phyloP scores from a whole-genome alignment of 2,113 vertebrate species.

The Alaudala cheleensis region DNA sequence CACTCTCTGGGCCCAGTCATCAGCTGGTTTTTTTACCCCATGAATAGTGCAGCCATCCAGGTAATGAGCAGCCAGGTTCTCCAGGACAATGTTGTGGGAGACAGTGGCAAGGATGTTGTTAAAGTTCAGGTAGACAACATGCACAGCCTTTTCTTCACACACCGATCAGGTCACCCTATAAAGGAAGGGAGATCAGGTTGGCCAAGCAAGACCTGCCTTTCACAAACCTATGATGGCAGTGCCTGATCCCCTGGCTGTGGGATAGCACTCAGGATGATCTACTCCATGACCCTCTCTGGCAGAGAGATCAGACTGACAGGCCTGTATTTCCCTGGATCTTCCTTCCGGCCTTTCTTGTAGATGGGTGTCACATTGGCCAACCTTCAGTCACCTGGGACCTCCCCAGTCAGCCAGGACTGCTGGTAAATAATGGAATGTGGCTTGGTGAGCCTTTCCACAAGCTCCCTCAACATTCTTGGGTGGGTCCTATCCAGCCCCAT shows the following conservation, averaged over 20 bases:
- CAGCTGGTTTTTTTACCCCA: rapidly evolving
- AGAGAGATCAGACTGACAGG: not conserved
- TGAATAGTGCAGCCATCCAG: too few relatives aligned
- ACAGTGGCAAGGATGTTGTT: not conserved
- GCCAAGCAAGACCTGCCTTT: not conserved
- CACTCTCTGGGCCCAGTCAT: not conserved
- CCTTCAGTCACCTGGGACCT: not conserved
- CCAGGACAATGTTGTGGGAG: not conserved
- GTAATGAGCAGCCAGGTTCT: not conserved
- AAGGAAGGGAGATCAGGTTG: not conserved
- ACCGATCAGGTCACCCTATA: rapidly evolving
- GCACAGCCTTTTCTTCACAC: not conserved
- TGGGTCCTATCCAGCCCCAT: not conserved
- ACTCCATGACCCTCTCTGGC: not conserved
- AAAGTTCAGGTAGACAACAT: not conserved
- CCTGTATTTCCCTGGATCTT: not conserved
- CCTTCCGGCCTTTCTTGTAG: not conserved
- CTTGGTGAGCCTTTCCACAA: not conserved
- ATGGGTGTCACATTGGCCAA: rapidly evolving
- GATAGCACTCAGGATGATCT: not conserved
- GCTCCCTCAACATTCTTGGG: not conserved
- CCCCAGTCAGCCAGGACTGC: not conserved
- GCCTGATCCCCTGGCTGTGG: not conserved
- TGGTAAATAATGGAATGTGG: not conserved
- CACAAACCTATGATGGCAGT: not conserved